These are phyloP conservation scores for Aspidoscelis tigris DNA, from an alignment of 2,113 vertebrate genomes.

Conservation along the genomic window DNA sequence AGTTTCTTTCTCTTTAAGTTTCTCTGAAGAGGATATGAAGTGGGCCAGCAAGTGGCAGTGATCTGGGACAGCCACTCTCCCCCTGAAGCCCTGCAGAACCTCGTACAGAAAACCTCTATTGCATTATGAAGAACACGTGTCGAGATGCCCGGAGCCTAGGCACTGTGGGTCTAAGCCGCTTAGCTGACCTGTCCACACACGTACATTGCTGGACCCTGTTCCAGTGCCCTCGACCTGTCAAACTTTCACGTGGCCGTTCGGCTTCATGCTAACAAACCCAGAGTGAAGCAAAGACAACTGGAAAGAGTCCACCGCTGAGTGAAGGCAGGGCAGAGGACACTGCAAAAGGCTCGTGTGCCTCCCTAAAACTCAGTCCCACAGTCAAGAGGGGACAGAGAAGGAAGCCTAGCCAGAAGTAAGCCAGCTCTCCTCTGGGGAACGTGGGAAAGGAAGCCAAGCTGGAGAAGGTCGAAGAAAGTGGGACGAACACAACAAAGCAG, in stretches of 20 bases:
- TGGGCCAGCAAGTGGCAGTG: slow-evolving; percentile 83
- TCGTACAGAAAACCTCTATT: slow-evolving; percentile 69
- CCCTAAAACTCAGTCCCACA: neutral
- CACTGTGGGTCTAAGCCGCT: neutral
- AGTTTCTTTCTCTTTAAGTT: no score
- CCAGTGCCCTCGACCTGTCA: no score
- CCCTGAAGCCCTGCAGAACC: slow-evolving; percentile 70
- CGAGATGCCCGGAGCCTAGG: no score
- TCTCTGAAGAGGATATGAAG: no score
- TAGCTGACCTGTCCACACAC: neutral
- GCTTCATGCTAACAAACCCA: neutral
- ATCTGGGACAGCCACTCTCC: slow-evolving; percentile 83
- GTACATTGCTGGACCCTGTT: no score
- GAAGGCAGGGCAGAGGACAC: neutral
- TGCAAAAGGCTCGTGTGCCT: no score
- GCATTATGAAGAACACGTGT: no score
- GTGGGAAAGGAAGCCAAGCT: slow-evolving; percentile 11
- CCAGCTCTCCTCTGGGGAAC: neutral
- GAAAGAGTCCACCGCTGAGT: no score
- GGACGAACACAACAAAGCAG: slow-evolving; percentile 41
- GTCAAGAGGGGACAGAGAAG: no score
- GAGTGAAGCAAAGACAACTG: neutral
- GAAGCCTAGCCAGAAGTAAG: no score
- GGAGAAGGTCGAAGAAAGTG: slow-evolving; percentile 73
- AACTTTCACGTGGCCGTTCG: no score